Percentiles rank a stretch among this genome's conserved stretches.
Conservation (phyloP, 2,797 vertebrate species). For the Acanthis flammea region DNA sequence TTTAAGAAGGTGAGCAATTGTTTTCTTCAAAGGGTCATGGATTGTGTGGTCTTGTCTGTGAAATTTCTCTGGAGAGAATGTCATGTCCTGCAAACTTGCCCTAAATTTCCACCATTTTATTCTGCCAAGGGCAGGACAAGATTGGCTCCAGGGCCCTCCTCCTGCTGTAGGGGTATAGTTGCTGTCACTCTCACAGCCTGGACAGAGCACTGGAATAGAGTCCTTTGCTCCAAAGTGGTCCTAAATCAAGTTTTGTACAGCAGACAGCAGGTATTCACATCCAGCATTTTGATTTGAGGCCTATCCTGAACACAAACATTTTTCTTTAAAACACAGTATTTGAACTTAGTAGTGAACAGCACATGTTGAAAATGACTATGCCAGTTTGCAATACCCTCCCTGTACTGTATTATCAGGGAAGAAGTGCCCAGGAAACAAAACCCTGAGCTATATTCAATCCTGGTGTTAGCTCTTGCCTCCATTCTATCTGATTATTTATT, state of each 20-base stretch:
- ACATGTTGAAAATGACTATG: neutral
- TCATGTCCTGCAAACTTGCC: neutral
- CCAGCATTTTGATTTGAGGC: neutral
- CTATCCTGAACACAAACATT: neutral
- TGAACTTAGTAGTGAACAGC: neutral
- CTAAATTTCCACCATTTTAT: neutral
- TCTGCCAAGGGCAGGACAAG: neutral
- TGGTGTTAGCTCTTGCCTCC: neutral
- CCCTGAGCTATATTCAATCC: neutral
- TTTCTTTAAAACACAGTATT: neutral
- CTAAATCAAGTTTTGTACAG: neutral
- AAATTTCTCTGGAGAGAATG: neutral
- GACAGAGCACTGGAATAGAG: neutral
- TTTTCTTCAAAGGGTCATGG: neutral
- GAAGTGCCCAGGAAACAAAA: neutral
- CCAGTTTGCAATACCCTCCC: neutral
- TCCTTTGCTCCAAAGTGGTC: neutral
- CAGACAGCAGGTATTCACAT: neutral
- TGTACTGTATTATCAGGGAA: neutral
- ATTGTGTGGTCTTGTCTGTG: neutral
- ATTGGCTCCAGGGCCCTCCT: neutral
- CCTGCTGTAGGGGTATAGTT: neutral
- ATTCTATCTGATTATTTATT: slow-evolving; percentile 7
- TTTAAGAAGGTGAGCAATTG: neutral
- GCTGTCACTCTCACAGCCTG: neutral